Conservation (phyloP, 1,140 invertebrate species). For the Lordiphosa clarofinis region DNA sequence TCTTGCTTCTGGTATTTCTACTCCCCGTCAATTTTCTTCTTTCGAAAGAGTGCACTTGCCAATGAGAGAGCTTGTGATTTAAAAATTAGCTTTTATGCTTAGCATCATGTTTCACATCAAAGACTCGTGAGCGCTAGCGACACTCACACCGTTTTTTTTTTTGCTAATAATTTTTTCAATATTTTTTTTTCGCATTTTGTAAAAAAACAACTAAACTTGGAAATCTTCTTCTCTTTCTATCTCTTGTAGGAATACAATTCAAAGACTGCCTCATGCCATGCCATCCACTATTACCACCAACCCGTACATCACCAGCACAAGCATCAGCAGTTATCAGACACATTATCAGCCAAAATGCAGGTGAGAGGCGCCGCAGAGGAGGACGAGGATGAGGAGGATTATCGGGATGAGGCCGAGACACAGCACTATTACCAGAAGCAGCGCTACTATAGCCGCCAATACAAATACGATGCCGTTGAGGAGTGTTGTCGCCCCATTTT, state of each 20-base stretch:
- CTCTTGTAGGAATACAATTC: slow-evolving; percentile 71
- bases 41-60: too few species aligned
- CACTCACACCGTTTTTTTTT: too few species aligned
- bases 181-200: too few species aligned
- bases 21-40: too few species aligned
- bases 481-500: slow-evolving; percentile 72
- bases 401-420: slow-evolving; percentile 7
- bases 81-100: too few species aligned
- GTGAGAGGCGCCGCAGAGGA: neutral
- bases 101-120: too few species aligned
- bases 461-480: slow-evolving; percentile 65
- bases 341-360: neutral
- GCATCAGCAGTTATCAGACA: slow-evolving; percentile 23
- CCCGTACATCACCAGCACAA: slow-evolving; percentile 30
- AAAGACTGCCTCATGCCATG: slow-evolving; percentile 79
- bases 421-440: slow-evolving; percentile 19
- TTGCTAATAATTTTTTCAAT: too few species aligned
- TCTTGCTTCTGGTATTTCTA: too few species aligned
- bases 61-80: too few species aligned
- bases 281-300: slow-evolving; percentile 74
- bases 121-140: too few species aligned
- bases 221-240: slow-evolving; percentile 1
- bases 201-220: too few species aligned
- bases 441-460: slow-evolving; percentile 41
- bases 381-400: neutral